These are phyloP conservation scores for Oxystoma pomonae DNA, from an alignment of 2,888 invertebrate species.

Conservation along the genomic window DNA sequence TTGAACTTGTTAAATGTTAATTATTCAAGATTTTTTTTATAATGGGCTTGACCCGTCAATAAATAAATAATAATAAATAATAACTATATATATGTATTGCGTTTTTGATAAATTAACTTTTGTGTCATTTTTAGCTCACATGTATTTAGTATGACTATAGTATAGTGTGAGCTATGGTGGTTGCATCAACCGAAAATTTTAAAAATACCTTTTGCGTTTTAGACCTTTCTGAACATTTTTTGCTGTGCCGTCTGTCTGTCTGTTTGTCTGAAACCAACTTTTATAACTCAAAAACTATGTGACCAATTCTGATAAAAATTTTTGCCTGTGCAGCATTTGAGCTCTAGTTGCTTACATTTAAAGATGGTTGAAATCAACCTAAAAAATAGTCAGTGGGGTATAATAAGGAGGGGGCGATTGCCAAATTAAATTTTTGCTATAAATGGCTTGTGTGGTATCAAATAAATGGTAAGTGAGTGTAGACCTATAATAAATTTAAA, in stretches of 20 bases:
- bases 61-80: too few species aligned
- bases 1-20: too few species aligned
- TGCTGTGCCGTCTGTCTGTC: not conserved
- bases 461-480: not conserved
- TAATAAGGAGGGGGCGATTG: not conserved
- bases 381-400: not conserved
- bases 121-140: too few species aligned
- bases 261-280: not conserved
- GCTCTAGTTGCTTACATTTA: not conserved
- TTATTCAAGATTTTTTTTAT: too few species aligned
- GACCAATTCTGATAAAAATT: not conserved
- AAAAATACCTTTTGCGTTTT: not conserved
- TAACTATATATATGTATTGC: too few species aligned
- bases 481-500: too few species aligned
- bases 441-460: not conserved
- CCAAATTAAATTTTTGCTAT: not conserved
- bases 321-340: not conserved
- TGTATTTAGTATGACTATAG: too few species aligned
- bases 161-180: too few species aligned
- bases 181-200: too few species aligned
- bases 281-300: not conserved
- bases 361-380: not conserved
- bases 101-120: too few species aligned
- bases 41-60: too few species aligned
- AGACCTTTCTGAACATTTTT: not conserved